Conservation (phyloP, 2,797 vertebrate genomes). For the Silurus lanzhouensis region DNA sequence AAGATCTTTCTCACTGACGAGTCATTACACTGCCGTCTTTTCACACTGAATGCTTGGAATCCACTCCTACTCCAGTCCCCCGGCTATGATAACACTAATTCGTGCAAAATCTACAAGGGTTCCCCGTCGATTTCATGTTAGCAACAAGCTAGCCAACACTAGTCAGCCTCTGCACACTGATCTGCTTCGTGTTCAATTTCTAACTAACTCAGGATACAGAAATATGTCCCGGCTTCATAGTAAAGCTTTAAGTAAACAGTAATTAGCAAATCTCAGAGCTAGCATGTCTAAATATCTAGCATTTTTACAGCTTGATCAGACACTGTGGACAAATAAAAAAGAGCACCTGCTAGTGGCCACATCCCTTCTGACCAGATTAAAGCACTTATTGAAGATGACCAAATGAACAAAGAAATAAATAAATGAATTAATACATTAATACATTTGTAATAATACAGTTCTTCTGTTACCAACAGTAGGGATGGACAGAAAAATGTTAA, state of each 20-base stretch:
- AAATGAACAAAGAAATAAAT: background rate
- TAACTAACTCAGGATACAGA: background rate
- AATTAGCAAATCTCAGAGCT: background rate
- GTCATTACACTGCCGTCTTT: background rate
- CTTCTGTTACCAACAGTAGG: background rate
- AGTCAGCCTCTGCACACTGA: background rate
- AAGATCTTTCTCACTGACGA: background rate
- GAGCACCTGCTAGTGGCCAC: background rate
- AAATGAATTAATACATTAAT: background rate
- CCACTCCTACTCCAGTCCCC: background rate
- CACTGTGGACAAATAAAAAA: background rate
- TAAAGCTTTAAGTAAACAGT: background rate
- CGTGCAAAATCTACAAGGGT: background rate
- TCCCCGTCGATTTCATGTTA: background rate
- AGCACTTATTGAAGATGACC: background rate
- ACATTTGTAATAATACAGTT: no score
- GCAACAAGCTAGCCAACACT: background rate
- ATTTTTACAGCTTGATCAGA: background rate
- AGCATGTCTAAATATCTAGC: background rate
- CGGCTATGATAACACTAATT: constrained; percentile 3
- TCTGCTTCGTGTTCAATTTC: background rate
- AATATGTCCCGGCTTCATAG: background rate
- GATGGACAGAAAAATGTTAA: constrained; percentile 3
- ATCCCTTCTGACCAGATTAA: background rate
- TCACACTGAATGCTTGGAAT: background rate